These are phyloP conservation scores for Invenusta paracnida DNA, from an alignment of 2,888 invertebrate species.

Conservation along the genomic window DNA sequence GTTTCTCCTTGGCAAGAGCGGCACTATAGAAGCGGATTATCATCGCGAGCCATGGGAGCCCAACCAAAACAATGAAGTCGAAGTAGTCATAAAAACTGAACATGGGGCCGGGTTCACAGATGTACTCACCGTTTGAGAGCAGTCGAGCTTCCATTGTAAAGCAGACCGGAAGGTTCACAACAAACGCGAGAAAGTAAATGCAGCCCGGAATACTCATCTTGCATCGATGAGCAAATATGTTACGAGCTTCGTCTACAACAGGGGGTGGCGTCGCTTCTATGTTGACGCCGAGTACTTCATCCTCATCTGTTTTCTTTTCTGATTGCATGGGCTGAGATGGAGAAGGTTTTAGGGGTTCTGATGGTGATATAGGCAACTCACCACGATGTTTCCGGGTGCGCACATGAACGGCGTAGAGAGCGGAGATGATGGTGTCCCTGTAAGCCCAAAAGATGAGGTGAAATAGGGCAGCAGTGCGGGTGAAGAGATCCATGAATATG, in stretches of 20 bases:
- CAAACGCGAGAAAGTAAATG: conserved; percentile 35
- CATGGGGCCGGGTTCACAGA: background rate
- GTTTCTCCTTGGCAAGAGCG: conserved; percentile 32
- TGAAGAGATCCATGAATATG: conserved; percentile 32
- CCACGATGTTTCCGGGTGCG: background rate
- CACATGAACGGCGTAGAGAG: background rate
- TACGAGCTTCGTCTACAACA: background rate
- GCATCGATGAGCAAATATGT: conserved; percentile 9
- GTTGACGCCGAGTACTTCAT: no score
- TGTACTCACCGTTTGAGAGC: background rate
- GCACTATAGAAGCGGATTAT: conserved; percentile 27
- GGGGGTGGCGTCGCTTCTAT: background rate
- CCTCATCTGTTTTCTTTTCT: background rate
- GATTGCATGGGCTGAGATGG: background rate
- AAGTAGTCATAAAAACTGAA: conserved; percentile 32
- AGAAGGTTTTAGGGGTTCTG: background rate
- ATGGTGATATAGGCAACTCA: background rate
- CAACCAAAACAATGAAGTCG: conserved; percentile 24
- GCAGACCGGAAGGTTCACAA: conserved; percentile 1
- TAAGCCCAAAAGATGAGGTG: conserved; percentile 38
- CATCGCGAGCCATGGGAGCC: conserved; percentile 15
- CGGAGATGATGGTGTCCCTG: background rate
- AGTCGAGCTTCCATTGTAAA: background rate
- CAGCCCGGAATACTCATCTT: conserved; percentile 17
- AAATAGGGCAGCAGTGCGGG: conserved; percentile 33